These are phyloP conservation scores for Drosophila sturtevanti DNA, from an alignment of 1,140 invertebrate genomes.

Conservation along the genomic window DNA sequence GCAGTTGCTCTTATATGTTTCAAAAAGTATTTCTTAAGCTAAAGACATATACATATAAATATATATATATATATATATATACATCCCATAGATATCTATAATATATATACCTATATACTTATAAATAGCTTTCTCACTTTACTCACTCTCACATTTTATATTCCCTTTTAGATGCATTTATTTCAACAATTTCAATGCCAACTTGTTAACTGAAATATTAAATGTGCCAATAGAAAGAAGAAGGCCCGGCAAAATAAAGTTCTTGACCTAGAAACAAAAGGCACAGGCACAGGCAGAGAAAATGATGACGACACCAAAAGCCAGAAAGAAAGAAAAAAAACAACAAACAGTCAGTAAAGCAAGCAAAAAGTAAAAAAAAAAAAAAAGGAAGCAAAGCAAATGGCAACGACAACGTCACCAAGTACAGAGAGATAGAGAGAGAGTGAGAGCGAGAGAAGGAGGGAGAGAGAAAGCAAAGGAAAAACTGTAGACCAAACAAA, in stretches of 20 bases:
- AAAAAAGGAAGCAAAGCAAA: constrained; percentile 6
- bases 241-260: constrained; percentile 63
- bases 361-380: constrained; percentile 15
- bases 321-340: neutral
- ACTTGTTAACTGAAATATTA: constrained; percentile 8
- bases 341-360: neutral
- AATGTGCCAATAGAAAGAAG: constrained; percentile 8
- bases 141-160: too few relatives aligned
- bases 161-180: neutral
- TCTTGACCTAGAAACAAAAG: constrained; percentile 82
- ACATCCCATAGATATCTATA: too few relatives aligned
- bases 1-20: too few relatives aligned
- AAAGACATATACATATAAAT: too few relatives aligned
- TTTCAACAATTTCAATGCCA: constrained; percentile 50
- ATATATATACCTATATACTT: too few relatives aligned
- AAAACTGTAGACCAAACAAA: constrained; percentile 76
- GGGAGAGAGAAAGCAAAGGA: constrained; percentile 34
- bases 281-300: constrained; percentile 37
- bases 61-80: too few relatives aligned
- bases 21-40: too few relatives aligned
- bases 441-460: constrained; percentile 35
- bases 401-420: constrained; percentile 60
- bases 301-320: constrained; percentile 72
- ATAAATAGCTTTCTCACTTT: too few relatives aligned
- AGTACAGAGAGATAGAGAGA: neutral